phyloP scores from a whole-genome alignment of 1,140 invertebrate genomes.

The Nomia melanderi region DNA sequence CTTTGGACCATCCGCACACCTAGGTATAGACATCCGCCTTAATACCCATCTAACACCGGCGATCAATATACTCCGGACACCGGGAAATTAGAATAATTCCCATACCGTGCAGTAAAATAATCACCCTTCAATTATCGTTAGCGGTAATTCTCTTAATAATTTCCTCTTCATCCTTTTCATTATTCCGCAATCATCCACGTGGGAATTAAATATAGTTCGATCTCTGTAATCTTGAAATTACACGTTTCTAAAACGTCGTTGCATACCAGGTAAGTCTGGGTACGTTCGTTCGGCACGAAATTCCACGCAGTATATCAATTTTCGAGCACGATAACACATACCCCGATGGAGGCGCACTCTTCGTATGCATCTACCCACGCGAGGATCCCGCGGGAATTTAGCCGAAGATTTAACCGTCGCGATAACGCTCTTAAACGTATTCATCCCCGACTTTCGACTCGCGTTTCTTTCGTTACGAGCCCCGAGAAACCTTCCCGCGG shows the following conservation, averaged over 20 bases:
- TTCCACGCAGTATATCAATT: constrained; percentile 47
- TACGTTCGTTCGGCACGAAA: constrained; percentile 50
- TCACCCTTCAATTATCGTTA: too few species aligned
- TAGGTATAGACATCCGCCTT: background rate
- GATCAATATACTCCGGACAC: constrained; percentile 1
- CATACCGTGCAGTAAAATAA: too few species aligned
- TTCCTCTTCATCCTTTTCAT: too few species aligned
- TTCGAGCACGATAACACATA: constrained; percentile 52
- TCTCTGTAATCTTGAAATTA: constrained; percentile 56
- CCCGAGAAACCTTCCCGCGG: background rate
- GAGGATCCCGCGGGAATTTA: constrained; percentile 28
- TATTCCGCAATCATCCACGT: too few species aligned
- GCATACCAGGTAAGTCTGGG: constrained; percentile 20
- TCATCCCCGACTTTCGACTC: constrained; percentile 49
- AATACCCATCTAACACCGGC: background rate
- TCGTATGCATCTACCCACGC: constrained; percentile 6
- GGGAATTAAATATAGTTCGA: background rate
- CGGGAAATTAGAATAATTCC: background rate
- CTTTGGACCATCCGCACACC: constrained; percentile 8
- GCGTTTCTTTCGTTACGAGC: too few species aligned
- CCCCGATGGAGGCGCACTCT: constrained; percentile 33
- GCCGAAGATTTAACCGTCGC: constrained; percentile 29
- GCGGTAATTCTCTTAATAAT: too few species aligned
- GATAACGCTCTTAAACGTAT: constrained; percentile 61
- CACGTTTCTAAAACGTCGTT: constrained; percentile 31